Conservation (phyloP, 2,113 vertebrate genomes). For the Myotis davidii region DNA sequence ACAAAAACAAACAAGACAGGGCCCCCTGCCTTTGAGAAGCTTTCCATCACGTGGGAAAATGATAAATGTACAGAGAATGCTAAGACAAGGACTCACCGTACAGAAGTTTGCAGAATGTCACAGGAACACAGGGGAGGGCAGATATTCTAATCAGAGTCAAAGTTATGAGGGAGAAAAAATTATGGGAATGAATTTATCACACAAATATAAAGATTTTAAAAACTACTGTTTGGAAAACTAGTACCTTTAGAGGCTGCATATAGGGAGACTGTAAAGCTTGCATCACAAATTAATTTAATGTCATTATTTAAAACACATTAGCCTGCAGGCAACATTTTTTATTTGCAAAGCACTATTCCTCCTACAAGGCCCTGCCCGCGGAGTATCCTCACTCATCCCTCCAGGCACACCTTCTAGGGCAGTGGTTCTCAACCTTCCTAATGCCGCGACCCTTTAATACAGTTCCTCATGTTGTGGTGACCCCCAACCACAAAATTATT, state of each 20-base stretch:
- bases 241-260: background rate
- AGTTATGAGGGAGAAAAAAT: background rate
- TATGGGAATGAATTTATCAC: background rate
- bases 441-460: too few relatives aligned
- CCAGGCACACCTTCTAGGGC: background rate
- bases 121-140: background rate
- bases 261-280: background rate
- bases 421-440: too few relatives aligned
- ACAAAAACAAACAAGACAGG: background rate
- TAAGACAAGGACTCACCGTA: background rate
- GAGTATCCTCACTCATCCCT: background rate
- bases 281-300: background rate
- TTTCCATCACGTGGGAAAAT: background rate
- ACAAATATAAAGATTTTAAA: slow-evolving; percentile 31
- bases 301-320: slow-evolving; percentile 35
- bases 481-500: too few relatives aligned
- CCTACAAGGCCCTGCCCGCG: background rate
- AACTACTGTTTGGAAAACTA: background rate
- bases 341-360: background rate
- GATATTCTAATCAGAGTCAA: slow-evolving; percentile 4
- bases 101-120: background rate
- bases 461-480: too few relatives aligned
- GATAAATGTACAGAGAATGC: background rate
- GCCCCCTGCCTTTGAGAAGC: background rate
- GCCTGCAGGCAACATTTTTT: background rate